A percentile compares a stretch with the other conserved stretches of the same genome.
phyloP scores from a whole-genome alignment of 2,797 vertebrate species.

The Odontamblyopus lacepedii region DNA sequence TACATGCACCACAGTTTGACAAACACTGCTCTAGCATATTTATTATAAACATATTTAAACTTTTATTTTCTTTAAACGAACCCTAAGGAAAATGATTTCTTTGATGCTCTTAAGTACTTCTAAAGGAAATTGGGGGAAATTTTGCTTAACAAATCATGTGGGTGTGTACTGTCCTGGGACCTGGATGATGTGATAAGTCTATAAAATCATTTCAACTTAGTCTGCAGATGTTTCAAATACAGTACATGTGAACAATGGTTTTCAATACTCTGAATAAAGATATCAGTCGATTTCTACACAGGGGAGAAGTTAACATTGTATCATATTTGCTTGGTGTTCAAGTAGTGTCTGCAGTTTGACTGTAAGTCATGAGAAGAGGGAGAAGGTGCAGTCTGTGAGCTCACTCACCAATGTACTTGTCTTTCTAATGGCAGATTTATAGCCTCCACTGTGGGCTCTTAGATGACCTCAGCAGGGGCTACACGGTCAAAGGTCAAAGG shows the following conservation, averaged over 20 bases:
- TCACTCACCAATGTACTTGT: conserved; percentile 30
- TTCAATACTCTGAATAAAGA: background rate
- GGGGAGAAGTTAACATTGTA: background rate
- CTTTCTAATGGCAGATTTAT: conserved; percentile 46
- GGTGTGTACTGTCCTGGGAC: background rate
- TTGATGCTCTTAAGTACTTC: background rate
- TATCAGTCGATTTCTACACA: conserved; percentile 5
- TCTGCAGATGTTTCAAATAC: conserved; percentile 12
- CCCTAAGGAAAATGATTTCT: background rate
- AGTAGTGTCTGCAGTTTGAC: conserved; percentile 11
- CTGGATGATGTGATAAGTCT: conserved; percentile 11
- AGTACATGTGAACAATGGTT: background rate
- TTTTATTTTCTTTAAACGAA: no score
- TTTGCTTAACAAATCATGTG: background rate
- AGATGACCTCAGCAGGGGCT: conserved; percentile 24
- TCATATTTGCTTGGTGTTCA: background rate
- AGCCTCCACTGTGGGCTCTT: conserved; percentile 25
- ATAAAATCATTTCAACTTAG: conserved; percentile 8
- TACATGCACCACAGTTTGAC: no score
- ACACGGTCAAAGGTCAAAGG: conserved; percentile 43
- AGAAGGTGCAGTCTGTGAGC: conserved; percentile 28
- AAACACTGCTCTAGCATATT: background rate
- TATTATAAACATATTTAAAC: background rate
- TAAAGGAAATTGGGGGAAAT: background rate
- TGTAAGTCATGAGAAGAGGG: conserved; percentile 20